Percentiles rank a stretch among this genome's conserved stretches.
Evolutionary conservation across 2,888 invertebrate genomes (phyloP).

Genomic region (Tinea semifulvella): DNA sequence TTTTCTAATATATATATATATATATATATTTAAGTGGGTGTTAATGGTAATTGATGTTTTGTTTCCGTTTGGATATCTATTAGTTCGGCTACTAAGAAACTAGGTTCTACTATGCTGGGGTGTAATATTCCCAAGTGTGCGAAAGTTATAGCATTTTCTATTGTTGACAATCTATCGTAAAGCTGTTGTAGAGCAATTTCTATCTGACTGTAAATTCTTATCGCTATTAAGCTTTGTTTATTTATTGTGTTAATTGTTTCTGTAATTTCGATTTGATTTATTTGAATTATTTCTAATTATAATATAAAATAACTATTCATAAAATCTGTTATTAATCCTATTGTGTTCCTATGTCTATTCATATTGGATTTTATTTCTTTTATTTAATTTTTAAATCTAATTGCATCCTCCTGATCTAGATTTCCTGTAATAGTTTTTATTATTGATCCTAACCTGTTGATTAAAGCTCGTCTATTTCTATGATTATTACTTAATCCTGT

Average conservation of each 20-base stretch:
- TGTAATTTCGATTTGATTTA: too few species aligned
- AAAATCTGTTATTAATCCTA: conserved; percentile 14
- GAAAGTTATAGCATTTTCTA: too few species aligned
- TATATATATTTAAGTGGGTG: not conserved
- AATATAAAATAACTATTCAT: conserved; percentile 13
- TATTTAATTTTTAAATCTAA: conserved; percentile 15
- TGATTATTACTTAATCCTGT: conserved; percentile 14
- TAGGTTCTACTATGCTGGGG: too few species aligned
- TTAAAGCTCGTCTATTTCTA: conserved; percentile 17
- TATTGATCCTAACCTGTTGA: conserved; percentile 17
- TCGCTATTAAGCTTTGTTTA: conserved; percentile 1
- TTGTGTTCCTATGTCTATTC: conserved; percentile 2
- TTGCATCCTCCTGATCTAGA: conserved; percentile 16
- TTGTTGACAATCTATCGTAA: conserved; percentile 1
- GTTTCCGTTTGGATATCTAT: conserved; percentile 1
- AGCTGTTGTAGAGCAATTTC: conserved; percentile 12
- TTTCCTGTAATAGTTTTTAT: conserved; percentile 16
- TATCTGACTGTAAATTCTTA: conserved; percentile 1
- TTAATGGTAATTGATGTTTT: conserved; percentile 4
- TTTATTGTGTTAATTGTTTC: not conserved
- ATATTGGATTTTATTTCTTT: not conserved
- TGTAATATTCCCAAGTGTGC: too few species aligned
- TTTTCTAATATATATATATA: too few species aligned
- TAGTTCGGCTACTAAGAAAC: too few species aligned
- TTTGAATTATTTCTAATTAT: too few species aligned